Conservation (phyloP, 2,797 vertebrate species). For the Myotis pilosus region DNA sequence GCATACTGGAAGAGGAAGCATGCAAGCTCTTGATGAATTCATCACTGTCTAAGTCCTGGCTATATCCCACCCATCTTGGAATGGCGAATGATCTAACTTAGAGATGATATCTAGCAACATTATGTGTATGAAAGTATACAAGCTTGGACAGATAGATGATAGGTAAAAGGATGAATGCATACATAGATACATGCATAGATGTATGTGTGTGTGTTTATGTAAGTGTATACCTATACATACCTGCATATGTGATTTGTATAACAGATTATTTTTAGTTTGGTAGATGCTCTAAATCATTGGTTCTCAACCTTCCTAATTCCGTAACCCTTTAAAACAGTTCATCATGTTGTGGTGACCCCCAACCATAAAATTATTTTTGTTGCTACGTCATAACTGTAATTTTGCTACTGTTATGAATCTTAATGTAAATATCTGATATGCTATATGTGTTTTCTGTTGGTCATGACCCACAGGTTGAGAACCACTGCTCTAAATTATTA, state of each 20-base stretch:
- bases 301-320: no score
- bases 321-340: no score
- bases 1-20: rapidly evolving
- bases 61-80: background rate
- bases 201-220: background rate
- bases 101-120: rapidly evolving
- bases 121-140: rapidly evolving
- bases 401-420: no score
- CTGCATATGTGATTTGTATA: background rate
- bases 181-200: background rate
- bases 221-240: background rate
- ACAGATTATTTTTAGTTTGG: background rate
- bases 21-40: background rate
- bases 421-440: no score
- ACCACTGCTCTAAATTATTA: background rate
- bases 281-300: background rate
- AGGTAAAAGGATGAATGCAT: background rate
- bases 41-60: background rate
- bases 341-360: no score
- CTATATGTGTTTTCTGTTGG: no score
- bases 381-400: no score
- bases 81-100: background rate
- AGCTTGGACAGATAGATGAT: no score
- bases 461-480: no score
- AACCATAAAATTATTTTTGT: no score